Percentiles rank a stretch among this genome's conserved stretches.
These are phyloP conservation scores for Venustaconcha ellipsiformis DNA, from an alignment of 1,140 invertebrate genomes.

Conservation along the genomic window DNA sequence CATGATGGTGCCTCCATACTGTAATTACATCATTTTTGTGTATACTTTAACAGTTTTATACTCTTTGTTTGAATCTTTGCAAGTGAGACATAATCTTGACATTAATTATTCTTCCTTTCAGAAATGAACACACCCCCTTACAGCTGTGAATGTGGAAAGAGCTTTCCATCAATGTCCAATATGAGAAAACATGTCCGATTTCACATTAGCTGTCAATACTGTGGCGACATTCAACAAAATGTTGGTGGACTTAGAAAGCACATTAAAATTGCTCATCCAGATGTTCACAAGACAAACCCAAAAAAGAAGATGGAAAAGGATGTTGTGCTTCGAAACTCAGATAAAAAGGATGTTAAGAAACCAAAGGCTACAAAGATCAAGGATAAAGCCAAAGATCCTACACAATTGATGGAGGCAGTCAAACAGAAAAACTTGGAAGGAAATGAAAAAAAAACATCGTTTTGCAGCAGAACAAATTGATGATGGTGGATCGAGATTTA, in stretches of 20 bases:
- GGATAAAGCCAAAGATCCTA: neutral
- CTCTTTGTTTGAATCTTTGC: too few species aligned
- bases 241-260: slow-evolving; percentile 28
- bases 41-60: too few species aligned
- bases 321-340: slow-evolving; percentile 14
- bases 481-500: slow-evolving; percentile 26
- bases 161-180: slow-evolving; percentile 28
- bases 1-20: too few species aligned
- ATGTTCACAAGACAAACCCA: slow-evolving; percentile 13
- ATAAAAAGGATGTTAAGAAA: slow-evolving; percentile 29
- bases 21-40: too few species aligned
- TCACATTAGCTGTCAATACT: slow-evolving; percentile 23
- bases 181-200: slow-evolving; percentile 36
- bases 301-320: slow-evolving; percentile 9
- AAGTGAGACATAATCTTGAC: too few species aligned
- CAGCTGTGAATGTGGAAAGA: slow-evolving; percentile 24
- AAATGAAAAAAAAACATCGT: neutral
- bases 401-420: neutral
- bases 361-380: neutral
- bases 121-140: too few species aligned
- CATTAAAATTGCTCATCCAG: slow-evolving; percentile 19
- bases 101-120: too few species aligned
- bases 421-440: slow-evolving; percentile 1
- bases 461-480: slow-evolving; percentile 32
- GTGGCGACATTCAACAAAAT: slow-evolving; percentile 18